These are phyloP conservation scores for Callyntrura sp. DNA, from an alignment of 2,888 invertebrate genomes.

Conservation along the genomic window DNA sequence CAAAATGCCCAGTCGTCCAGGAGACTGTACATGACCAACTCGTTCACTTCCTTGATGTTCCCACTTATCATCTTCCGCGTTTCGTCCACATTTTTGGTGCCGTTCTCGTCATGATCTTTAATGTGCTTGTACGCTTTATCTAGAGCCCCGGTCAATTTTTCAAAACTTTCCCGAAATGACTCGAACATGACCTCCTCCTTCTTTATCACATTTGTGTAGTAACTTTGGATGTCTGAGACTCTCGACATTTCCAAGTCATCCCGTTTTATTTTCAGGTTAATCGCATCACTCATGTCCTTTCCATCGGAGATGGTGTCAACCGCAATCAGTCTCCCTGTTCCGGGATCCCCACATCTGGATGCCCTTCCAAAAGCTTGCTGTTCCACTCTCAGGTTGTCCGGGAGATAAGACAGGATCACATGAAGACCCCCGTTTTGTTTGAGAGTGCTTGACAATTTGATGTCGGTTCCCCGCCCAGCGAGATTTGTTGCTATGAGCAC, in stretches of 20 bases:
- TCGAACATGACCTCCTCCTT: constrained; percentile 83
- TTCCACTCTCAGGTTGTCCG: constrained; percentile 85
- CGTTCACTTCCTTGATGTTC: constrained; percentile 67
- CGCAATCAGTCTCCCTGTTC: constrained; percentile 84
- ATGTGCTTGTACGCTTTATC: constrained; percentile 50
- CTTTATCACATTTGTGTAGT: constrained; percentile 81
- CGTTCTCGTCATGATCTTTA: neutral
- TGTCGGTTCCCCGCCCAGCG: constrained; percentile 85
- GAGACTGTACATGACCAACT: constrained; percentile 80
- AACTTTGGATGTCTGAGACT: constrained; percentile 82
- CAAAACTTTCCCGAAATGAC: constrained; percentile 80
- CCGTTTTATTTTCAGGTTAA: constrained; percentile 81
- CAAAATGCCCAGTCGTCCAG: constrained; percentile 84
- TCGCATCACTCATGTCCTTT: neutral
- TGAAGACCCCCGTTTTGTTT: constrained; percentile 85
- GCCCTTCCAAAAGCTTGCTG: constrained; percentile 85
- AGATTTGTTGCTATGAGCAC: constrained; percentile 85
- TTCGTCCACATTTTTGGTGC: neutral
- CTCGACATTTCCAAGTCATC: constrained; percentile 81
- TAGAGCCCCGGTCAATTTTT: constrained; percentile 67
- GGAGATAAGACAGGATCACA: constrained; percentile 85
- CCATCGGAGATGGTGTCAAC: neutral
- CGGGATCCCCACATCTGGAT: constrained; percentile 85
- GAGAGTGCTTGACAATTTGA: constrained; percentile 84
- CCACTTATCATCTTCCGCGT: neutral